Base-by-base conservation (phyloP, 2,797 vertebrate genomes). In the Pempheris klunzingeri region DNA sequence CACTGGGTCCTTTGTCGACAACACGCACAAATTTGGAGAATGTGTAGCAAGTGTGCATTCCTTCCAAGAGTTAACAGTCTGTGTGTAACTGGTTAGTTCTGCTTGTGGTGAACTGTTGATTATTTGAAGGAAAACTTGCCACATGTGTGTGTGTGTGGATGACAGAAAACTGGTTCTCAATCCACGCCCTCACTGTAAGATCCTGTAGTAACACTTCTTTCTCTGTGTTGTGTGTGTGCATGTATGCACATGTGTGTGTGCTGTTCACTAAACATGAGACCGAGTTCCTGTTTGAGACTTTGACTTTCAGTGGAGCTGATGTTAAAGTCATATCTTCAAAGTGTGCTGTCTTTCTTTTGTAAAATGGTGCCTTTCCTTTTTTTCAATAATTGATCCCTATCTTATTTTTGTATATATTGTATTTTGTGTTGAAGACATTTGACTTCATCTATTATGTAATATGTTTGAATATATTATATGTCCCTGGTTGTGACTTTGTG, bases 91-190 rank as follows among this genome's bases (percentile, higher is more conserved):
- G 65, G 38, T 80, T 47, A 4, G 52, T 24, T 76, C 54, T 71
- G 68, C 34, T 53, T 67, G 36, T 68, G 15, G 20, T 50, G 9
- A 66, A 26, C 5, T 70, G 22, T 47, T 26, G 26, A 32, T 41
- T 17, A 12, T 7, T 15, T 2, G 34, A 64, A 6, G 36, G 9
- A 47, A 70, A 71, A 34, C 47, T 6, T 1, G 3, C 13, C 30
- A 1, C 63, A 28, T 3, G 20, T 39, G 57, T 22, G 43, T 72
- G 5, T 50, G 38, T 50, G 18, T 30, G 24, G 55, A 74, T 34
- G 59, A 65, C 3, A 17, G 46, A 54, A 89, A 90, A 91, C 88
- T 70, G 75, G 81, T 91, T 88, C 66, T 61, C 10, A 74, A n/a
- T n/a, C 66, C 81, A 84, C 81, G 5, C 89, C 85, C 70, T 75